Conservation (phyloP, 2,888 invertebrate species). For the Cacoxenus indagator region DNA sequence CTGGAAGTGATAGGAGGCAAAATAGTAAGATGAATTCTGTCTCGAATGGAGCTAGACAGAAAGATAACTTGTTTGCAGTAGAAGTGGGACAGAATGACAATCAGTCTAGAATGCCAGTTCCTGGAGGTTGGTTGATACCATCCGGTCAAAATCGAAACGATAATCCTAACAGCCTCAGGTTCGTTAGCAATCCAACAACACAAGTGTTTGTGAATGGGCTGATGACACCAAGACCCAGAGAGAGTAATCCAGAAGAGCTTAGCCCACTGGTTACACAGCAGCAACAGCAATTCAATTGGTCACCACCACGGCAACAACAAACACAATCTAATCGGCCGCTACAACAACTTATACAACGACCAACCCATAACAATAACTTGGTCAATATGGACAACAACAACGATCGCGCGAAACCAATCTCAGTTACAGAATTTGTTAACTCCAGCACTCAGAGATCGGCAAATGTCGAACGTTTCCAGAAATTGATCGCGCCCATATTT, state of each 20-base stretch:
- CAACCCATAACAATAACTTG: not conserved
- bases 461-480: not conserved
- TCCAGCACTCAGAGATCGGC: not conserved
- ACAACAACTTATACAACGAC: conserved; percentile 30
- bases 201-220: not conserved
- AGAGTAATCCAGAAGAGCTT: not conserved
- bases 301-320: conserved; percentile 23
- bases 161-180: not conserved
- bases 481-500: no score
- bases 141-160: not conserved
- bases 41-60: no score
- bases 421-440: not conserved
- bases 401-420: not conserved
- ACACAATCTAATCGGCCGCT: conserved; percentile 30
- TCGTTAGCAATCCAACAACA: not conserved
- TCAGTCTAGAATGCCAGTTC: no score
- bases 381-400: not conserved
- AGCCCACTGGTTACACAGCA: not conserved
- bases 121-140: no score
- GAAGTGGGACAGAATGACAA: no score
- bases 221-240: not conserved
- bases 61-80: no score
- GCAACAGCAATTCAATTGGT: no score
- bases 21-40: no score
- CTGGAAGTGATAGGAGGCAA: no score